Base-by-base conservation (phyloP, 2,797 vertebrate genomes). In the Molothrus aeneus region DNA sequence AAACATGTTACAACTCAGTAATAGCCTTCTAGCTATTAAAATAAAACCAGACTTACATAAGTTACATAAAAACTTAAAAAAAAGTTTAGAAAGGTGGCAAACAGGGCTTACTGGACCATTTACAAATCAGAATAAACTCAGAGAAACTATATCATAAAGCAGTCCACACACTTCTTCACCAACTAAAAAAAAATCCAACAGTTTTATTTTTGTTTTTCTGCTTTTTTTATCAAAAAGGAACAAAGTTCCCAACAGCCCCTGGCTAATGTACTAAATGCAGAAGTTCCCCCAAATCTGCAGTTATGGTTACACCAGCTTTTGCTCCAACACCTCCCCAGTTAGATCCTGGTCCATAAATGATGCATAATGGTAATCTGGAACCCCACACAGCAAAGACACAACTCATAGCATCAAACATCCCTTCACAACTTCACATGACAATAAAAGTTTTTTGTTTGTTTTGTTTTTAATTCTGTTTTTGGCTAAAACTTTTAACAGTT, bases 271-370 rank as follows among this genome's bases (percentile, higher is more conserved):
- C 56, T 47, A 42, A 69, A 75, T 2, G 36, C 36, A 18, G 3
- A 80, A 57, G 40, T 16, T 51, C 2, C 7, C 17, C 10, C 25
- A 11, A 34, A 36, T 45, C 2, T 43, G 56, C 36, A 63, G 64
- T 18, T 51, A 59, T 0, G 9, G 31, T 40, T n/a, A 29, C 17
- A 60, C 26, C 42, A 54, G 29, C 18, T 57, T 65, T 88, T 1
- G 0, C 24, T 48, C 36, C 66, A 40, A 6, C 0, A 2, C 6
- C 9, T 60, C 48, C 19, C 24, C 48, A 10, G 24, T 38, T 34
- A 31, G 34, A 53, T 25, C 47, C 24, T 17, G 7, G 5, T 29
- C 38, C 0, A 0, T 36, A 79, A 82, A 61, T 0, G 2, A 20
- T 57, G 63, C 19, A 7, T 1, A 3, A 6, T 3, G 14, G 40